These are phyloP conservation scores for Heteractis magnifica DNA, from an alignment of 92 coral and sea anemone genomes.

Conservation along the genomic window DNA sequence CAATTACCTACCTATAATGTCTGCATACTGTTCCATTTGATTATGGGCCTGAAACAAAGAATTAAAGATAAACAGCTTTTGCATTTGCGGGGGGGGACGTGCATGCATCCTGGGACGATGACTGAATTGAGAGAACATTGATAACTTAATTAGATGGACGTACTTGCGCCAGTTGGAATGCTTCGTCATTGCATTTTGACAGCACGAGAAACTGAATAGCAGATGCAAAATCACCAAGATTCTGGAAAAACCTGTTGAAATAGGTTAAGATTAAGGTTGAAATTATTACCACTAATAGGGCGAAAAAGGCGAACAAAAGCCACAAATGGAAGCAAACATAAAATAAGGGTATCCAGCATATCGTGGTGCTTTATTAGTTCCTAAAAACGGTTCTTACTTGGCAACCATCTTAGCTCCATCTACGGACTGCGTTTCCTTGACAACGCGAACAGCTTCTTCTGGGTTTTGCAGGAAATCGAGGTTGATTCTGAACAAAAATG, in stretches of 20 bases:
- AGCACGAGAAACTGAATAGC: conserved; percentile 99
- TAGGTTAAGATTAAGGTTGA: background rate
- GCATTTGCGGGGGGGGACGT: too few relatives aligned
- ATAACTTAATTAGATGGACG: background rate
- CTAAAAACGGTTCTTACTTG: conserved; percentile 40
- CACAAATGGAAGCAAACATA: background rate
- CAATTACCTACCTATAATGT: conserved; percentile 82
- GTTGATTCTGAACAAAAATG: conserved; percentile 62
- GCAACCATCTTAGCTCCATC: conserved; percentile 99
- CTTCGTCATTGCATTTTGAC: conserved; percentile 98
- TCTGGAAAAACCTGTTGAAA: conserved; percentile 80
- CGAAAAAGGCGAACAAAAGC: background rate
- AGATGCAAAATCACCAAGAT: conserved; percentile 96
- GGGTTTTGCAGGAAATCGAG: conserved; percentile 92
- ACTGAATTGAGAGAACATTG: too few relatives aligned
- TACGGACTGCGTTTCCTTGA: conserved; percentile 91
- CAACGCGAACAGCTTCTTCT: conserved; percentile 98
- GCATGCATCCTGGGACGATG: too few relatives aligned
- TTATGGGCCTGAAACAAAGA: conserved; percentile 70
- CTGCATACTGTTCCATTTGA: conserved; percentile 99
- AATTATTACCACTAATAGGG: background rate
- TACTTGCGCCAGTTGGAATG: conserved; percentile 99
- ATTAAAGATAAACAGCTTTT: background rate
- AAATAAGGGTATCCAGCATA: background rate
- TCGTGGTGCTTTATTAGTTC: background rate